Conservation (phyloP, 2,797 vertebrate species). For the Cottoperca gobio region DNA sequence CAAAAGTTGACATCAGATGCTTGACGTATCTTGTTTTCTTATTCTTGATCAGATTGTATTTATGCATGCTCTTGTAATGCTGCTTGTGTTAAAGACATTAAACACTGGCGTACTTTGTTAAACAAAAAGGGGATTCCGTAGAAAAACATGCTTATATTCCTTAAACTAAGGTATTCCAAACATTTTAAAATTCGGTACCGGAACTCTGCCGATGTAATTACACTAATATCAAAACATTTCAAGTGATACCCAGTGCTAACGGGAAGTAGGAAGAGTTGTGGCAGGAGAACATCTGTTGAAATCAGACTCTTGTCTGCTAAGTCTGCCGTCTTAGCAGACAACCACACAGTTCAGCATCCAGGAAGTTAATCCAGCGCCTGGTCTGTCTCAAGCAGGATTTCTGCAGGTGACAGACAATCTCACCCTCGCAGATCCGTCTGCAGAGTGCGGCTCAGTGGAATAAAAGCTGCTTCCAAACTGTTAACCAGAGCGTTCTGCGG, state of each 20-base stretch:
- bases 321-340: slow-evolving; percentile 53
- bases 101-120: neutral
- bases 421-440: slow-evolving; percentile 43
- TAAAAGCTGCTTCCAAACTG: slow-evolving; percentile 64
- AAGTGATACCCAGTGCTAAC: neutral
- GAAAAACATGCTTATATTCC: too few relatives aligned
- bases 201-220: neutral
- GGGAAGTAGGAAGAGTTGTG: slow-evolving; percentile 19
- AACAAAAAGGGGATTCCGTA: neutral
- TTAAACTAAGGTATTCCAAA: neutral
- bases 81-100: neutral
- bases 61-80: neutral
- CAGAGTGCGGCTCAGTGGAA: slow-evolving; percentile 51
- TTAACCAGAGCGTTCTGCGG: slow-evolving; percentile 71
- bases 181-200: fast-evolving
- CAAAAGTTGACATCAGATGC: neutral
- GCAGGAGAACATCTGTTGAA: slow-evolving; percentile 67
- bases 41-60: neutral
- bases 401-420: slow-evolving; percentile 72
- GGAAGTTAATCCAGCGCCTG: slow-evolving; percentile 72
- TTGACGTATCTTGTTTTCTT: neutral
- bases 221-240: neutral
- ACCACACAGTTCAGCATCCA: slow-evolving; percentile 67
- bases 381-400: slow-evolving; percentile 66
- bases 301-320: slow-evolving; percentile 56